Conservation (phyloP, 2,113 vertebrate species). For the Carassius auratus region DNA sequence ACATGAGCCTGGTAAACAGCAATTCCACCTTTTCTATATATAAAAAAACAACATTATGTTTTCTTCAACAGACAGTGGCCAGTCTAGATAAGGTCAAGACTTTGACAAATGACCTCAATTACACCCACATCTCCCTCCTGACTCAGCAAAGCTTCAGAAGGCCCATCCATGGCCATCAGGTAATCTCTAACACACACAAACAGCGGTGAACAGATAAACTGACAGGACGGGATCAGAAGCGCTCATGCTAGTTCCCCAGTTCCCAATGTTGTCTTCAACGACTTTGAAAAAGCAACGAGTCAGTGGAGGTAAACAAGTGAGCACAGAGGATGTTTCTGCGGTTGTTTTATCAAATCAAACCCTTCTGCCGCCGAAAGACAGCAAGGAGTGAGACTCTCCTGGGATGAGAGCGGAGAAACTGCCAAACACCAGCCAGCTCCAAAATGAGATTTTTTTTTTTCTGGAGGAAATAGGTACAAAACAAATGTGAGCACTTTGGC, state of each 20-base stretch:
- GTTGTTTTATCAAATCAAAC: constrained; percentile 52
- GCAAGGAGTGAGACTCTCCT: constrained; percentile 21
- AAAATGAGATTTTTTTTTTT: constrained; percentile 49
- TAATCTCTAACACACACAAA: constrained; percentile 30
- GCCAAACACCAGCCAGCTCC: constrained; percentile 23
- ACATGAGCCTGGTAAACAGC: background rate
- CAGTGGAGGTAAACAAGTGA: constrained; percentile 36
- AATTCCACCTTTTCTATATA: background rate
- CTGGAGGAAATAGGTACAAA: background rate
- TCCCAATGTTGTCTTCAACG: constrained; percentile 26
- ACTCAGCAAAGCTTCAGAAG: constrained; percentile 44
- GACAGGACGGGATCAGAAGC: constrained; percentile 38
- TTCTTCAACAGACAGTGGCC: constrained; percentile 50
- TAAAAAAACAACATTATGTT: background rate
- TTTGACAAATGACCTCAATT: constrained; percentile 65
- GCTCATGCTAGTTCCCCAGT: constrained; percentile 12
- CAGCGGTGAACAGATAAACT: background rate
- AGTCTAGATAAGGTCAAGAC: constrained; percentile 57
- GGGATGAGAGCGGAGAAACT: constrained; percentile 40
- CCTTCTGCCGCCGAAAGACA: constrained; percentile 22
- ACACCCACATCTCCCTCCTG: constrained; percentile 53
- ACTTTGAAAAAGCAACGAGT: constrained; percentile 39
- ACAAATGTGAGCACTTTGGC: background rate
- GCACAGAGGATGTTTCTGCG: constrained; percentile 2
- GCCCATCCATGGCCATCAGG: constrained; percentile 47